A percentile compares a stretch with the other conserved stretches of the same genome.
These are phyloP conservation scores for Cydia fagiglandana DNA, from an alignment of 1,140 invertebrate species.

Conservation along the genomic window DNA sequence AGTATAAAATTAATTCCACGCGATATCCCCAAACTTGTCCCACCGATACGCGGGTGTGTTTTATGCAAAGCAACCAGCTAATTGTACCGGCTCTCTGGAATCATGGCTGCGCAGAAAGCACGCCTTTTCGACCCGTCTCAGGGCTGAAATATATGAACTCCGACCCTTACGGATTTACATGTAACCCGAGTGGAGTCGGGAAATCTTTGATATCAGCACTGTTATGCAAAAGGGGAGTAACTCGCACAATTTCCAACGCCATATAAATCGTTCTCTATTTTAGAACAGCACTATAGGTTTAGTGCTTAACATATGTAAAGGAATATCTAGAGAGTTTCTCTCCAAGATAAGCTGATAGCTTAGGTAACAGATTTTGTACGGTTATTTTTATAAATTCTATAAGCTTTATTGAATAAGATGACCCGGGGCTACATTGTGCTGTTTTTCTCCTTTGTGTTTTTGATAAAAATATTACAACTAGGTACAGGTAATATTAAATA, in stretches of 20 bases:
- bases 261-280: neutral
- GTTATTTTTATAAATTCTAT: neutral
- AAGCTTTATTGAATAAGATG: too few relatives aligned
- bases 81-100: slow-evolving; percentile 55
- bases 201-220: slow-evolving; percentile 8
- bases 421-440: too few relatives aligned
- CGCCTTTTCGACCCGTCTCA: slow-evolving; percentile 47
- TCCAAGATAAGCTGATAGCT: slow-evolving; percentile 1
- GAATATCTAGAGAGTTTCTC: neutral
- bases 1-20: slow-evolving; percentile 22
- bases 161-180: slow-evolving; percentile 39
- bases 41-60: slow-evolving; percentile 45
- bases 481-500: too few relatives aligned
- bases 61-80: slow-evolving; percentile 65
- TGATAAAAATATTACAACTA: too few relatives aligned
- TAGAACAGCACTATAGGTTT: neutral
- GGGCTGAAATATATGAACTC: slow-evolving; percentile 48
- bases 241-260: neutral
- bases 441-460: too few relatives aligned
- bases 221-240: neutral
- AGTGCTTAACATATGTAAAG: neutral
- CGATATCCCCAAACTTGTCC: slow-evolving; percentile 35
- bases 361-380: neutral
- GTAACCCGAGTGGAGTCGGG: slow-evolving; percentile 12
- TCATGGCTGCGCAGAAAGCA: slow-evolving; percentile 47